Conservation (phyloP, 1,140 invertebrate species). For the Dinothrombium tinctorium region DNA sequence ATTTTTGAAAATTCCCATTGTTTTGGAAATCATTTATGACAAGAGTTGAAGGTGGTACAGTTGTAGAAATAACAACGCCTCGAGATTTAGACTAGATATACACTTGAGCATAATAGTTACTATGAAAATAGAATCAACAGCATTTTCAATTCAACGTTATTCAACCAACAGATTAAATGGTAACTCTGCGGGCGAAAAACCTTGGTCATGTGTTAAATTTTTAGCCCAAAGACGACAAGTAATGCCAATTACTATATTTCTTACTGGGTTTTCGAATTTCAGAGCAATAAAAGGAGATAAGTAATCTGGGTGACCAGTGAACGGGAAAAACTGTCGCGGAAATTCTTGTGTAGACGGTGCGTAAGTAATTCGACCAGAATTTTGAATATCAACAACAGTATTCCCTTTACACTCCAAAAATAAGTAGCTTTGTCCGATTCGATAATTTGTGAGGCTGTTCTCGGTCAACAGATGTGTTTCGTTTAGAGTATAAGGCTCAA, state of each 20-base stretch:
- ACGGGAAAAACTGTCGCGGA: conserved; percentile 6
- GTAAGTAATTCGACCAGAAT: conserved; percentile 1
- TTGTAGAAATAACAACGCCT: no score
- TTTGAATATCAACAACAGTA: neutral
- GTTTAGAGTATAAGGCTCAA: neutral
- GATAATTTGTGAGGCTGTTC: neutral
- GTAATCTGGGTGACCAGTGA: conserved; percentile 5
- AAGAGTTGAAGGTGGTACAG: no score
- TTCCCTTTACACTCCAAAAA: neutral
- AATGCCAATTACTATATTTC: conserved; percentile 14
- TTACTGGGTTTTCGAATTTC: conserved; percentile 10
- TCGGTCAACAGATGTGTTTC: conserved; percentile 4
- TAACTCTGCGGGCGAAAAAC: neutral
- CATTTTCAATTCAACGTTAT: no score
- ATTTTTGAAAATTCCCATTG: no score
- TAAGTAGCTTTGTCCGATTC: neutral
- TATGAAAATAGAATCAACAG: no score
- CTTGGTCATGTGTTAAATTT: conserved; percentile 3
- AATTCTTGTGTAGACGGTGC: conserved; percentile 9
- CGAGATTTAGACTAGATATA: no score
- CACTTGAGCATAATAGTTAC: no score
- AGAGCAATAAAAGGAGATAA: conserved; percentile 11
- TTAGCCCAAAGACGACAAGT: conserved; percentile 15
- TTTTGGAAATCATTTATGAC: no score
- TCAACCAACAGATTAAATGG: neutral